These are phyloP conservation scores for Orussus abietinus DNA, from an alignment of 1,140 invertebrate species.

Conservation along the genomic window DNA sequence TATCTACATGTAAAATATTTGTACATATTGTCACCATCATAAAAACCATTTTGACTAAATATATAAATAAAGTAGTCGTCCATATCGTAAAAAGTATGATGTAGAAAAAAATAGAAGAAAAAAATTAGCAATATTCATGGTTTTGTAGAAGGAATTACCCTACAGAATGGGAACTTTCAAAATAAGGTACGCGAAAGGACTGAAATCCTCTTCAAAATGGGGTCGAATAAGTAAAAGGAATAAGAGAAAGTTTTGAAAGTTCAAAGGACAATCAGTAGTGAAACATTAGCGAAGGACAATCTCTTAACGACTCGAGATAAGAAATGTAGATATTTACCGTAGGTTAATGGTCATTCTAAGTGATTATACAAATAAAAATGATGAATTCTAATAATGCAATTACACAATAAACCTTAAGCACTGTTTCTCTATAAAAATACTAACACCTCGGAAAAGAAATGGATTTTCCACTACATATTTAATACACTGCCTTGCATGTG, in stretches of 20 bases:
- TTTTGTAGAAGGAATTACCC: neutral
- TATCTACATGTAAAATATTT: too few species aligned
- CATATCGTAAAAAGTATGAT: conserved; percentile 9
- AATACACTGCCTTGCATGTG: neutral
- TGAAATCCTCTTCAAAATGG: conserved; percentile 19
- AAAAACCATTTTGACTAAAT: conserved; percentile 17
- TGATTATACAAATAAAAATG: too few species aligned
- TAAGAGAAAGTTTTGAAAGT: conserved; percentile 34
- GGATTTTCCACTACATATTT: neutral
- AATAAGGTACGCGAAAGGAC: too few species aligned
- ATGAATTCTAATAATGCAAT: neutral
- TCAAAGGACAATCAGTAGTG: conserved; percentile 20
- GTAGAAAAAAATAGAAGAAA: neutral
- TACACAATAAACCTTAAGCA: neutral
- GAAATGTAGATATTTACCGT: too few species aligned
- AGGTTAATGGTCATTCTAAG: too few species aligned
- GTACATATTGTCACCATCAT: conserved; percentile 19
- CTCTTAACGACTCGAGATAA: too few species aligned
- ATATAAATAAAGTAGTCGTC: conserved; percentile 15
- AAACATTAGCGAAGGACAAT: too few species aligned
- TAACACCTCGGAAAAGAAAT: neutral
- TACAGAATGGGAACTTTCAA: neutral
- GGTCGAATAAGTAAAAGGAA: conserved; percentile 30
- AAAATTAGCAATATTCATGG: conserved; percentile 4
- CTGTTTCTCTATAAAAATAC: neutral